phyloP scores from a whole-genome alignment of 2,797 vertebrate species.

The Alca torda region DNA sequence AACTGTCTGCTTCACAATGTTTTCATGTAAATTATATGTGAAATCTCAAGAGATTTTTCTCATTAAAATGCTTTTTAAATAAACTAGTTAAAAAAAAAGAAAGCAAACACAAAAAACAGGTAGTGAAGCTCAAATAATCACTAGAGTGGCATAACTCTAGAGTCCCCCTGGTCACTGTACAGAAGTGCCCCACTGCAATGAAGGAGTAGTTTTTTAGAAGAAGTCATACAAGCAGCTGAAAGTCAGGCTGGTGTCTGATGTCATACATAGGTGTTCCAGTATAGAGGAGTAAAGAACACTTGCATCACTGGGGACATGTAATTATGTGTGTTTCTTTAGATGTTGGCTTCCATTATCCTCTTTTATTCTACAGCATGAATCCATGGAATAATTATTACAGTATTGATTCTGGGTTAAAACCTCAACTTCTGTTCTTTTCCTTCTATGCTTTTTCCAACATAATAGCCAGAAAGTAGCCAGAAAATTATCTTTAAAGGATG shows the following conservation, averaged over 20 bases:
- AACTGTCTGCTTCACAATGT: constrained; percentile 24
- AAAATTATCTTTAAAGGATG: not conserved
- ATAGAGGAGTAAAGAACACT: not conserved
- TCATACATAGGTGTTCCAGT: not conserved
- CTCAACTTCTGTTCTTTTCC: not conserved
- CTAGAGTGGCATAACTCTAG: not conserved
- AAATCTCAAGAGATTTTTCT: constrained; percentile 29
- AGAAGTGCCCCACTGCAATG: not conserved
- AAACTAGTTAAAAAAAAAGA: not conserved
- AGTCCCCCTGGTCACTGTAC: not conserved
- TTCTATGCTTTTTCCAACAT: not conserved
- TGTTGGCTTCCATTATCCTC: not conserved
- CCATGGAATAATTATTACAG: not conserved
- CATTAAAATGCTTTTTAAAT: constrained; percentile 31
- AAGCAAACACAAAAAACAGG: not conserved
- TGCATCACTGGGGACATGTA: not conserved
- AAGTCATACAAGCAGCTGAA: not conserved
- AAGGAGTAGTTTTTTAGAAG: not conserved
- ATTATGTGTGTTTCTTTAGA: not conserved
- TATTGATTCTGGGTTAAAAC: not conserved
- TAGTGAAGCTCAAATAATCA: not conserved
- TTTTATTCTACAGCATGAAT: not conserved
- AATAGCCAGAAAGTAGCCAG: not conserved
- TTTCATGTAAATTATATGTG: constrained; percentile 20
- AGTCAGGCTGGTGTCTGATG: not conserved